Base-by-base conservation (phyloP, 2,888 invertebrate species). In the Corythucha ciliata region DNA sequence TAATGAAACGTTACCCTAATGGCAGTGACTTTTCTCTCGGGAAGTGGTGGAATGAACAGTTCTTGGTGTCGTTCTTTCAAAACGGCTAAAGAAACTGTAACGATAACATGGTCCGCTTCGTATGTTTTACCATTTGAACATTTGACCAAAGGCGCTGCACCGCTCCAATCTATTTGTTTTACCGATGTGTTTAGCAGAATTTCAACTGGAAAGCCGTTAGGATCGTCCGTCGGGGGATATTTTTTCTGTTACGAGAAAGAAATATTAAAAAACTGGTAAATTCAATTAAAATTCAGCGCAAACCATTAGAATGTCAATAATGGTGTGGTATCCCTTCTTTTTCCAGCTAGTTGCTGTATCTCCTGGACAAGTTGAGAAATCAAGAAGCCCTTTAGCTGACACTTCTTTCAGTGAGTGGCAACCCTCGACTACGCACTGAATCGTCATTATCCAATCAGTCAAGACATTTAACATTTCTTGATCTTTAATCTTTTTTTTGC, bases 61-160 rank as follows among this genome's bases (percentile, higher is more conserved):
- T 69, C 64, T 1, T 61, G 57, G 59, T 75, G 71, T 56, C 72
- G 72, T 61, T 77, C 74, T 62, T 83, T 81, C 47, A 84, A 65
- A 41, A 80, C 79, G 2, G 80, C 83, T 4, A 84, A 64, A 2
- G 83, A 77, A 1, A 77, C 68, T 0, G 83, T 83, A n/a, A 80
- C 71, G 55, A 84, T 75, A 3, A 80, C 77, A 62, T 79, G 78
- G 57, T 77, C 76, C 5, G 79, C 76, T 1, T 66, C 65, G 54
- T 72, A 78, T 33, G 70, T 55, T 34, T 72, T 71, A 1, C 75
- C 76, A 59, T 79, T 77, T 44, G 64, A 70, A 55, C 79, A 79
- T 26, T 64, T 70, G 1, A 80, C 70, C 34, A 71, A 69, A 1
- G 78, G 72, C 10, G 73, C 60, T 1, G 72, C 68, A 45, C 66